Evolutionary conservation across 2,888 invertebrate species (phyloP).

Genomic region (Schizotus pectinicornis): DNA sequence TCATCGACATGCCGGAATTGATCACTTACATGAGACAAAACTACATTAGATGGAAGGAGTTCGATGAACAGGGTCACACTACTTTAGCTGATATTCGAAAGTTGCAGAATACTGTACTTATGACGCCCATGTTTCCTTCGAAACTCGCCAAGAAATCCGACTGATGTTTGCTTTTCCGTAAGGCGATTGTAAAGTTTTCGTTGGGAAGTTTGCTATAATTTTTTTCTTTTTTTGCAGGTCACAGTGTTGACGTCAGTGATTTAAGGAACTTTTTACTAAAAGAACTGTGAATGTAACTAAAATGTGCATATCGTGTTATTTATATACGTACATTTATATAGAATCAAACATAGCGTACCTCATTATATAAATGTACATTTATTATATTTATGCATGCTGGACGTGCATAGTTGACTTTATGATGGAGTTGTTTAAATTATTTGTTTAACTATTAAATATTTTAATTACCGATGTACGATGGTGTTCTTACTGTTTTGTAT

Average conservation of each 20-base stretch:
- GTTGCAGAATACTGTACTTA: slow-evolving; percentile 50
- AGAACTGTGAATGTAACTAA: slow-evolving; percentile 45
- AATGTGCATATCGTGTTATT: slow-evolving; percentile 43
- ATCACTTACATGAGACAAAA: slow-evolving; percentile 83
- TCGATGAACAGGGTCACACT: slow-evolving; percentile 77
- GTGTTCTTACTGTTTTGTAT: slow-evolving; percentile 49
- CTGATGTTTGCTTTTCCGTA: slow-evolving; percentile 48
- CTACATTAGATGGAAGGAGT: slow-evolving; percentile 90
- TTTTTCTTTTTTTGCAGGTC: slow-evolving; percentile 47
- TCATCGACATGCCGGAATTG: slow-evolving; percentile 92
- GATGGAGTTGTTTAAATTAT: slow-evolving; percentile 46
- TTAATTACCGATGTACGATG: slow-evolving; percentile 37
- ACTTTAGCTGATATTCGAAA: slow-evolving; percentile 73
- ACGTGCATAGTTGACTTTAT: slow-evolving; percentile 47
- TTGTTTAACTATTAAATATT: slow-evolving; percentile 44
- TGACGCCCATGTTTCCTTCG: slow-evolving; percentile 50
- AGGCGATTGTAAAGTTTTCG: slow-evolving; percentile 30
- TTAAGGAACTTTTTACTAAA: slow-evolving; percentile 51
- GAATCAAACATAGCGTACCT: slow-evolving; percentile 39
- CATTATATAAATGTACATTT: slow-evolving; percentile 41
- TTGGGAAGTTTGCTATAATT: slow-evolving; percentile 12
- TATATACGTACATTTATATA: slow-evolving; percentile 32
- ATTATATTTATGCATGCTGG: slow-evolving; percentile 50
- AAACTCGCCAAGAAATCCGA: slow-evolving; percentile 30
- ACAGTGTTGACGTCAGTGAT: slow-evolving; percentile 54